A percentile compares a stretch with the other conserved stretches of the same genome.
These are phyloP conservation scores for Plagodis dolabraria DNA, from an alignment of 2,888 invertebrate species.

Conservation along the genomic window DNA sequence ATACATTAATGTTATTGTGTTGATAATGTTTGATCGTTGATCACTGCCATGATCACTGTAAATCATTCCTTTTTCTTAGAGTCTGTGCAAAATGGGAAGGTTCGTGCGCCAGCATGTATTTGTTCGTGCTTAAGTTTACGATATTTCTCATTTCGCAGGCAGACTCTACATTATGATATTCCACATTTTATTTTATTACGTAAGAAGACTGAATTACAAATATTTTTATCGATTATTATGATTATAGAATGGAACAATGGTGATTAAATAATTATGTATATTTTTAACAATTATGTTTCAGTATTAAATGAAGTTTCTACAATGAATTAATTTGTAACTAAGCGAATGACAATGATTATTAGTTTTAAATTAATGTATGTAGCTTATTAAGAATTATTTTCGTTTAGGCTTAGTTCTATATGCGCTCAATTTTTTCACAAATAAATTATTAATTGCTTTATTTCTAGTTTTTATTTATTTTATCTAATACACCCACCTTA, in stretches of 20 bases:
- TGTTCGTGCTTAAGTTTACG: conserved; percentile 2
- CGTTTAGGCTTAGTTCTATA: conserved; percentile 71
- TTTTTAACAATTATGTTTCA: conserved; percentile 36
- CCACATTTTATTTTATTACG: conserved; percentile 36
- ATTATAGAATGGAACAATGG: conserved; percentile 26
- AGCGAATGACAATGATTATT: conserved; percentile 48
- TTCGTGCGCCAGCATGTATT: no score
- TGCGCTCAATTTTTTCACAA: conserved; percentile 81
- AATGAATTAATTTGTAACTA: conserved; percentile 44
- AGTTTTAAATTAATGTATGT: conserved; percentile 41
- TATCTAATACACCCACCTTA: no score
- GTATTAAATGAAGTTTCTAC: conserved; percentile 44
- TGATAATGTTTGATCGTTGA: no score
- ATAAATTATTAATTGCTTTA: conserved; percentile 74
- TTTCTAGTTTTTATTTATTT: no score
- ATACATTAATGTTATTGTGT: no score
- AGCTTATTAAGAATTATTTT: conserved; percentile 45
- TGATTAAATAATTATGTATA: conserved; percentile 21
- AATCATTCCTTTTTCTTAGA: no score
- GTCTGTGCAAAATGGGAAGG: no score
- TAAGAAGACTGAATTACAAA: conserved; percentile 40
- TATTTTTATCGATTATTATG: conserved; percentile 13
- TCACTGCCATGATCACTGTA: no score
- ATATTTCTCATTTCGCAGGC: conserved; percentile 30
- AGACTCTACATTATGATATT: conserved; percentile 25